Base-by-base conservation (phyloP, 2,113 vertebrate species). In the Anser brachyrhynchus region DNA sequence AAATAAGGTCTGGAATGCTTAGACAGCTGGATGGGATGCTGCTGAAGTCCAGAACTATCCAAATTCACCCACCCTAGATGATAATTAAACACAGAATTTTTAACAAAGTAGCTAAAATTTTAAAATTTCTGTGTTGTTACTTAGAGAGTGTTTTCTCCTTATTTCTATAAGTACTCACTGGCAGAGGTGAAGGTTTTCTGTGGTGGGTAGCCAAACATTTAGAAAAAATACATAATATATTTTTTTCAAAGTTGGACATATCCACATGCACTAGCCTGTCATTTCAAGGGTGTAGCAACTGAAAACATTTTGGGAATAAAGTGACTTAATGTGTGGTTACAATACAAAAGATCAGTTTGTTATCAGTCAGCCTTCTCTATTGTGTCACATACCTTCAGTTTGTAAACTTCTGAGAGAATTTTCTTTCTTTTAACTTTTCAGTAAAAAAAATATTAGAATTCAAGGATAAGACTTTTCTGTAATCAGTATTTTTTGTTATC, bases 311-410 rank as follows among this genome's bases (percentile, higher is more conserved):
- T 93, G 43, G 26, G 41, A 79, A n/a, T 28, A 19, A 28, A 62
- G 13, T 59, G 25, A 33, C 72, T 92, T 79, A 28, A 28, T 44
- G 31, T 1, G 2, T 0, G 0, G 9, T 49, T 57, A 6, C 55
- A 75, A 46, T 16, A 72, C 33, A 72, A 52, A 91, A 79, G 10
- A 3, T 13, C 21, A 13, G 5, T 4, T 79, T 89, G 10, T 44
- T 44, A 69, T 49, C 28, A 16, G n/a, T 15, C 19, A 86, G n/a
- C 33, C 20, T 43, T 64, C 55, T 81, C 43, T 84, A 0, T 20
- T 35, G 25, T 57, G 51, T 25, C 57, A 28, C 22, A 15, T 25
- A 43, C 20, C 29, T 79, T 87, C 43, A 84, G 7, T 33, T n/a
- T 0, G 6, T 52, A 91, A 51, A 43, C 20, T 49, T 87, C 26